Evolutionary conservation across 1,140 invertebrate species (phyloP), one percentile per base, ranked within the genome.

Genomic region (Bombus ignitus): DNA sequence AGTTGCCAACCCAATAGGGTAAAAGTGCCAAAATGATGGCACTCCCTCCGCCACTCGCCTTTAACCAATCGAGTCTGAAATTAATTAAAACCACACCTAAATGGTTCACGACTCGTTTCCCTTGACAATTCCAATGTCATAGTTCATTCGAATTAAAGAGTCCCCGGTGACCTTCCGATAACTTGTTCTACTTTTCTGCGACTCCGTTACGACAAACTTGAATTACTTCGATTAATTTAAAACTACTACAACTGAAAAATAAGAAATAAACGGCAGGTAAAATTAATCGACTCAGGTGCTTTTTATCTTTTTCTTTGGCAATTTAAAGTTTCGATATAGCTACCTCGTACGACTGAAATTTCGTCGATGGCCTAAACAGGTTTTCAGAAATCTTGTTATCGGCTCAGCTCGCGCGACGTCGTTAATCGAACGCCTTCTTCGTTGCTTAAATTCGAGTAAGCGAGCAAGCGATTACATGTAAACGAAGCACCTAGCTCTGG

Each of bases 351-450:
- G 28, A 39, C 6, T 39, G 28, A 28, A 39, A 62, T 22, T 42
- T 28, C 5, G 12, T 62, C 35, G 37, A 47, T 28, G 62, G 39
- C 9, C n/a, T 42, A 3, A 28, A 22, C 35, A 25, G 25, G 10
- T 77, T 47, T 83, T 25, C 32, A 22, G n/a, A 77, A 66, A 76
- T 83, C 68, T 75, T 74, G 10, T 77, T 77, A 66, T 83, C 44
- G 73, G 28, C n/a, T 53, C 25, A 10, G 12, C 59, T 42, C 13
- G 59, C n/a, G 6, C 15, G 18, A 68, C 32, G 28, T 47, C 35
- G 47, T 77, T 83, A 77, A 37, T 8, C 35, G 53, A 28, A 5
- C 13, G 8, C 42, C 18, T 44, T 59, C 59, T 59, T 37, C 13
- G 22, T 0, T 2, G 32, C 47, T 44, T 32, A 6, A 71, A 71